These are phyloP conservation scores for Antedon mediterranea DNA, from an alignment of 53 echinoderm and acorn worm genomes.

Conservation along the genomic window DNA sequence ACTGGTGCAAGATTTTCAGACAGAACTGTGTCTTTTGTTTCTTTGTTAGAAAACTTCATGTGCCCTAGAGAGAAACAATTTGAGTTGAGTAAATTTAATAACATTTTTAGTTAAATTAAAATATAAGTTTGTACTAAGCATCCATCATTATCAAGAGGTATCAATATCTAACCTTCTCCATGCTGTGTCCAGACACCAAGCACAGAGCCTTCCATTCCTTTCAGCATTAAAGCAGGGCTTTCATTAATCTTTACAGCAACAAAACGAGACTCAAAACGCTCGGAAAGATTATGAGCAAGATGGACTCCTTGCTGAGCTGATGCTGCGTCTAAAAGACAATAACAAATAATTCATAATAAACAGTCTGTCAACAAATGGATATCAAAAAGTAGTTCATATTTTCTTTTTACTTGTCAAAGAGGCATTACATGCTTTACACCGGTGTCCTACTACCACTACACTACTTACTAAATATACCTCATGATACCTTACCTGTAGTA, in stretches of 20 bases:
- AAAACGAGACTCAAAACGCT: slow-evolving; percentile 85
- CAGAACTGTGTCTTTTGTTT: slow-evolving; percentile 23
- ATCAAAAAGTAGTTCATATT: too few relatives aligned
- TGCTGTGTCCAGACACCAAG: slow-evolving; percentile 93
- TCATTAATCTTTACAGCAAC: slow-evolving; percentile 48
- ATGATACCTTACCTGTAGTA: too few relatives aligned
- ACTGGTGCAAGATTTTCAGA: slow-evolving; percentile 38
- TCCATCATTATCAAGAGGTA: too few relatives aligned
- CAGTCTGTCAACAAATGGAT: too few relatives aligned
- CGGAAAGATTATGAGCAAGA: slow-evolving; percentile 69
- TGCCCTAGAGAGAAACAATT: slow-evolving; percentile 57
- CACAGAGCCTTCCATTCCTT: slow-evolving; percentile 79
- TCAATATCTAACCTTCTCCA: slow-evolving; percentile 60
- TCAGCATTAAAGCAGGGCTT: slow-evolving; percentile 67
- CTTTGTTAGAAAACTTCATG: slow-evolving; percentile 67
- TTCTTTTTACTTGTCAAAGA: too few relatives aligned
- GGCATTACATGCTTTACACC: too few relatives aligned
- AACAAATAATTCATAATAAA: not conserved
- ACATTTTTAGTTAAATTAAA: too few relatives aligned
- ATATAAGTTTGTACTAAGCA: too few relatives aligned
- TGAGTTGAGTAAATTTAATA: too few relatives aligned
- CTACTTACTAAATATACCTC: too few relatives aligned
- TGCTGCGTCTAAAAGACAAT: slow-evolving; percentile 12
- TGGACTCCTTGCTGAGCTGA: slow-evolving; percentile 53
- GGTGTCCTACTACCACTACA: too few relatives aligned